Evolutionary conservation across 2,888 invertebrate genomes (phyloP).

Genomic region (Pammene fasciana): DNA sequence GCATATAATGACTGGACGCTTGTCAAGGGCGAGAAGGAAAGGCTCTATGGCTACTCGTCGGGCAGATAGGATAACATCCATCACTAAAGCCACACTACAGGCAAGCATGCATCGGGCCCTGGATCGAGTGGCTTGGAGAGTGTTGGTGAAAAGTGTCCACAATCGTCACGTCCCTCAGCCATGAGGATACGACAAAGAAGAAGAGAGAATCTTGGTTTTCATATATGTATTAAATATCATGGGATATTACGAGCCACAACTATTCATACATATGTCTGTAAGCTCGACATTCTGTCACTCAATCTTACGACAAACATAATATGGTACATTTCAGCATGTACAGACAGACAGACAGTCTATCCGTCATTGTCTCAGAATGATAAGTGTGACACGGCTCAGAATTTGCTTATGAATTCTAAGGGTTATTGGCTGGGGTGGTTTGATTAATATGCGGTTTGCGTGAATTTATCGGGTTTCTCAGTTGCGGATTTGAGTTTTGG

Average conservation of each 20-base stretch:
- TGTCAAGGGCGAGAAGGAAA: too few species aligned
- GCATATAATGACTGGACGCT: too few species aligned
- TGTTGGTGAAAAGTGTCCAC: too few species aligned
- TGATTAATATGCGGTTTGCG: slow-evolving; percentile 36
- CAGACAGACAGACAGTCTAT: slow-evolving; percentile 20
- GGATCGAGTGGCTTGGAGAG: too few species aligned
- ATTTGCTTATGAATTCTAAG: slow-evolving; percentile 41
- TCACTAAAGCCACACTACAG: too few species aligned
- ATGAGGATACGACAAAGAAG: too few species aligned
- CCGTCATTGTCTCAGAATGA: slow-evolving; percentile 36
- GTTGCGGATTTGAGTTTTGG: slow-evolving; percentile 3
- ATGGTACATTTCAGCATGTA: slow-evolving; percentile 10
- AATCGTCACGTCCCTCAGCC: too few species aligned
- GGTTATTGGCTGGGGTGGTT: slow-evolving; percentile 38
- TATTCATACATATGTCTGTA: not conserved
- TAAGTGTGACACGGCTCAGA: slow-evolving; percentile 34
- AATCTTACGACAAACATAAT: not conserved
- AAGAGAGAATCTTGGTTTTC: too few species aligned
- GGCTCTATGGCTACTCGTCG: too few species aligned
- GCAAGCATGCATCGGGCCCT: too few species aligned
- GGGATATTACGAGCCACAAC: not conserved
- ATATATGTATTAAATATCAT: not conserved
- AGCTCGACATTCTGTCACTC: not conserved
- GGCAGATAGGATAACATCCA: too few species aligned
- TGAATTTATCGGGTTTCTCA: slow-evolving; percentile 26